Percentiles rank a stretch among this genome's conserved stretches.
phyloP scores from a whole-genome alignment of 2,113 vertebrate genomes.

The Chionomys nivalis region DNA sequence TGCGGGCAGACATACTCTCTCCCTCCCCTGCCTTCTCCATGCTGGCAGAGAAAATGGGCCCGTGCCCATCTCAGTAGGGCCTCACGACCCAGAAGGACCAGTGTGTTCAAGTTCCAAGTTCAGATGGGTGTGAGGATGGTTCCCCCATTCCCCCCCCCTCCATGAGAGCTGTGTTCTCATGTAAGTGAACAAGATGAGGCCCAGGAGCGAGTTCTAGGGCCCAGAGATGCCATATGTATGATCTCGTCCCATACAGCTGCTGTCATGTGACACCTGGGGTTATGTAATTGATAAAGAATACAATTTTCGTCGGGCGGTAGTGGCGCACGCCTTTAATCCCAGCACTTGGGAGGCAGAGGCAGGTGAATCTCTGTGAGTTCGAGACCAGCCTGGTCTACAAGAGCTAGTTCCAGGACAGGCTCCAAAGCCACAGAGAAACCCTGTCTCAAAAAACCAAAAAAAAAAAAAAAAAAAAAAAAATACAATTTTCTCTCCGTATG shows the following conservation, averaged over 20 bases:
- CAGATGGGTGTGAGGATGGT: background rate
- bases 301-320: too few species aligned
- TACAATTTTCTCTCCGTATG: background rate
- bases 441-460: too few species aligned
- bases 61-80: background rate
- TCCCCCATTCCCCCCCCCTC: background rate
- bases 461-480: too few species aligned
- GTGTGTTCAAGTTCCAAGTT: background rate
- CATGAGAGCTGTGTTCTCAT: background rate
- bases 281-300: background rate
- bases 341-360: too few species aligned
- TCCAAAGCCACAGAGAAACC: too few species aligned
- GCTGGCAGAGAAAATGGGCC: background rate
- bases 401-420: too few species aligned
- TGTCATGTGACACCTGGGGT: too few species aligned
- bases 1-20: background rate
- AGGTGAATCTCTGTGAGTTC: too few species aligned
- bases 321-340: too few species aligned
- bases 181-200: too few species aligned
- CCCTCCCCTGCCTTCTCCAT: background rate
- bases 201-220: background rate
- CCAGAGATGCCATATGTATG: background rate
- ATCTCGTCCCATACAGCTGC: background rate
- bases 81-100: background rate
- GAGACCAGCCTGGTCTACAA: too few species aligned